A percentile compares a stretch with the other conserved stretches of the same genome.
Conservation (phyloP, 2,797 vertebrate species). For the Nasua narica region DNA sequence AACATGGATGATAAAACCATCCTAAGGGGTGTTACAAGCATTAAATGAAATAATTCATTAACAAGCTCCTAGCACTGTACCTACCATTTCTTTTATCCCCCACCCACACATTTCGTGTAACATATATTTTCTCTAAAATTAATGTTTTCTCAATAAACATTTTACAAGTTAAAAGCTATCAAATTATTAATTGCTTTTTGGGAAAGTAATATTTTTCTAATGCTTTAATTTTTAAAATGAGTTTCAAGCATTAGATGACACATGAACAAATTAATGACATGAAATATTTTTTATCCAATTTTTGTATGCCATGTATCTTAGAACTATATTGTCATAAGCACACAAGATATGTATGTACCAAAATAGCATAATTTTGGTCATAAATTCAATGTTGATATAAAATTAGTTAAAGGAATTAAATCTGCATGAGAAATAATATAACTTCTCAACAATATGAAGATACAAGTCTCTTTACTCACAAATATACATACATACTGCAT, state of each 20-base stretch:
- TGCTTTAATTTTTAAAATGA: constrained; percentile 9
- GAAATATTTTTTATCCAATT: neutral
- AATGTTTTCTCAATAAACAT: neutral
- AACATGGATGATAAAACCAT: neutral
- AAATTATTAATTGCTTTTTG: constrained; percentile 12
- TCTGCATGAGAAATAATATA: neutral
- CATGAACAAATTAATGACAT: neutral
- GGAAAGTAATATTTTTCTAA: neutral
- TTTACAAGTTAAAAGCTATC: neutral
- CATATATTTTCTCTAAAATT: neutral
- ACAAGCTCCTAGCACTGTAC: neutral
- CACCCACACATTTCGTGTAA: neutral
- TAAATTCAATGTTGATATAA: neutral
- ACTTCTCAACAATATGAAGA: neutral
- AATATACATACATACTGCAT: neutral
- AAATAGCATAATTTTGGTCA: neutral
- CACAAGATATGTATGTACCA: neutral
- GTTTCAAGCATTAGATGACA: neutral
- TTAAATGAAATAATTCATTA: neutral
- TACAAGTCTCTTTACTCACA: neutral
- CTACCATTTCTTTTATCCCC: neutral
- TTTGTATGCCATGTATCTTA: neutral
- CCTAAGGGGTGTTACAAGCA: neutral
- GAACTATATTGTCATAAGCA: neutral
- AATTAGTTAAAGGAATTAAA: constrained; percentile 29